These are phyloP conservation scores for Idris sp. DNA, from an alignment of 1,140 invertebrate species.

Conservation along the genomic window DNA sequence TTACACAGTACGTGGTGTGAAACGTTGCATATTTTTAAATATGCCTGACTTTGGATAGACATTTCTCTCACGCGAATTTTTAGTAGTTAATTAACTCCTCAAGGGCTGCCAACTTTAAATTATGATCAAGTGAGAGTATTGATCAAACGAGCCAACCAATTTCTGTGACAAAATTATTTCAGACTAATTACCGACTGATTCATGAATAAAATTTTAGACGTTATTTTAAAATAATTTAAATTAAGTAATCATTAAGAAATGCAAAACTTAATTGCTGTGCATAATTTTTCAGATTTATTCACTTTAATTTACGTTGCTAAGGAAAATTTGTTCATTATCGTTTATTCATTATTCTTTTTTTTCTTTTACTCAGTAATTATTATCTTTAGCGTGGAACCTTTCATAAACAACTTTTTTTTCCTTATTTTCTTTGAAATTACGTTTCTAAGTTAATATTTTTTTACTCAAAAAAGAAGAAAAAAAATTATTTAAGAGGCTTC, in stretches of 20 bases:
- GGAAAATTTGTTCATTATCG: too few relatives aligned
- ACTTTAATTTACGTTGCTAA: too few relatives aligned
- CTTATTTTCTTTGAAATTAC: too few relatives aligned
- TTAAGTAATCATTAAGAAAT: background rate
- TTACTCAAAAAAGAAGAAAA: too few relatives aligned
- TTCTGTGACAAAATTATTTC: slow-evolving; percentile 52
- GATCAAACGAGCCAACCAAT: slow-evolving; percentile 55
- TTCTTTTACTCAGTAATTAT: too few relatives aligned
- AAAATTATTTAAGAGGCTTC: too few relatives aligned
- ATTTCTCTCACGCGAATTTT: slow-evolving; percentile 38
- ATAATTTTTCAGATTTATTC: too few relatives aligned
- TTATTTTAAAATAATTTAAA: background rate
- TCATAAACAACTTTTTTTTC: too few relatives aligned
- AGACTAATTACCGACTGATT: slow-evolving; percentile 32
- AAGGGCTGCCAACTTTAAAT: slow-evolving; percentile 48
- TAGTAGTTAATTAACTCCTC: slow-evolving; percentile 50
- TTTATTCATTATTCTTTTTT: too few relatives aligned
- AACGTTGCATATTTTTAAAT: slow-evolving; percentile 33
- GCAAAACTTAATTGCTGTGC: too few relatives aligned
- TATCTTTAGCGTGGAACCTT: too few relatives aligned
- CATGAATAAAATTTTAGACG: slow-evolving; percentile 11
- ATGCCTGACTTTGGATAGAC: slow-evolving; percentile 9
- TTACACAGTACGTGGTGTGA: slow-evolving; percentile 12
- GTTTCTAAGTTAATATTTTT: too few relatives aligned
- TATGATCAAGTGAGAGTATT: slow-evolving; percentile 40